Evolutionary conservation across 2,113 vertebrate species (phyloP).

Genomic region (Labeo rohita): DNA sequence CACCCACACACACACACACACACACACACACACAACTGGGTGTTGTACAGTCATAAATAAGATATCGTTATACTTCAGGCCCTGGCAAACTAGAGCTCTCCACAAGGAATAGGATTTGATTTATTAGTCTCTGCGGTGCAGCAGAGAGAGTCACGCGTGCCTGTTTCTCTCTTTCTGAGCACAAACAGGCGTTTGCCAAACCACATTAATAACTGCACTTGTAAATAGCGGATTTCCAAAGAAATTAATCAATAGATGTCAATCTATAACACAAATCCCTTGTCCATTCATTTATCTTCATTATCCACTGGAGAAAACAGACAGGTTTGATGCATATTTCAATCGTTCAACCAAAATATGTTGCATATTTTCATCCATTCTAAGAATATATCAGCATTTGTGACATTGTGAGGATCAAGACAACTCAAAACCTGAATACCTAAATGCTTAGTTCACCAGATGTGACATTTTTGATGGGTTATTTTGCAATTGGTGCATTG

Average conservation of each 20-base stretch:
- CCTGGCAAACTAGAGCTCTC: neutral
- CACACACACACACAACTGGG: neutral
- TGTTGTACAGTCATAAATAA: neutral
- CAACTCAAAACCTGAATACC: neutral
- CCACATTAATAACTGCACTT: neutral
- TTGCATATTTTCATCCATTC: too few species aligned
- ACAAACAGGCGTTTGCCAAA: constrained; percentile 27
- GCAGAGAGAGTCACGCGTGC: neutral
- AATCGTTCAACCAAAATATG: neutral
- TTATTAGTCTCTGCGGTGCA: neutral
- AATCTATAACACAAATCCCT: constrained; percentile 15
- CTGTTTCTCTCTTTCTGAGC: constrained; percentile 25
- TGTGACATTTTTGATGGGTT: too few species aligned
- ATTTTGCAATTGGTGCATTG: too few species aligned
- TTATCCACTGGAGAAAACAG: neutral
- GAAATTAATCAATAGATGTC: neutral
- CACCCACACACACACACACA: neutral
- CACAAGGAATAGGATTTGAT: neutral
- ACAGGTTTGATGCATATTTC: neutral
- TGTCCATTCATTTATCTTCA: neutral
- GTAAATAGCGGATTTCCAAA: neutral
- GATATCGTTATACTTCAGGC: neutral
- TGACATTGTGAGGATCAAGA: neutral
- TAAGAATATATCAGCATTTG: too few species aligned
- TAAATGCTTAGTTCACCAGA: too few species aligned